phyloP scores from a whole-genome alignment of 2,797 vertebrate genomes.

The Sebastes steindachneri region DNA sequence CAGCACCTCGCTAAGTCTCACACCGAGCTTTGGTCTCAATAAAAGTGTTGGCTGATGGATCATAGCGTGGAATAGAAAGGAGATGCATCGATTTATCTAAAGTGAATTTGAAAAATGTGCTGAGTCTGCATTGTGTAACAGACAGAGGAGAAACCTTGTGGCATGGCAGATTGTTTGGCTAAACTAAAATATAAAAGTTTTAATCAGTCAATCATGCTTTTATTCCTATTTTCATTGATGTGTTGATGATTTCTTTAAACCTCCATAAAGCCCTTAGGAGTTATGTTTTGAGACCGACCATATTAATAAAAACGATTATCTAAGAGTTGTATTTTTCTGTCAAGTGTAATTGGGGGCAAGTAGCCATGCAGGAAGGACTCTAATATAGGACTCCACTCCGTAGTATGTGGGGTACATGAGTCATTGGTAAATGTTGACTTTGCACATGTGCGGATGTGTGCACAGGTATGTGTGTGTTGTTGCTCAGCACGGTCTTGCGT shows the following conservation, averaged over 20 bases:
- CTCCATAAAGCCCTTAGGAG: background rate
- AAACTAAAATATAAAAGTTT: background rate
- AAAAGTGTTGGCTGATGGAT: constrained; percentile 20
- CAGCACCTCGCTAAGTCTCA: background rate
- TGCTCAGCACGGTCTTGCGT: constrained; percentile 9
- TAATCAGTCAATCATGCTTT: background rate
- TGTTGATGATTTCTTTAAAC: background rate
- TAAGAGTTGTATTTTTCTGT: constrained; percentile 9
- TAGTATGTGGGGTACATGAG: constrained; percentile 19
- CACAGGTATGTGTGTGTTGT: constrained; percentile 10
- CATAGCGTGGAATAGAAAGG: background rate
- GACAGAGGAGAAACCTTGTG: background rate
- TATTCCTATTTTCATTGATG: background rate
- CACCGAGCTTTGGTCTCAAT: constrained; percentile 2
- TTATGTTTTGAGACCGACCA: background rate
- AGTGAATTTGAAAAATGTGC: constrained; percentile 19
- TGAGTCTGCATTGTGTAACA: background rate
- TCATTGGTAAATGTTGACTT: constrained; percentile 59
- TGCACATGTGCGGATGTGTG: constrained; percentile 19
- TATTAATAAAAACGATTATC: background rate
- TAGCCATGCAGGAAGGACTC: background rate
- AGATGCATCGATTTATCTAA: constrained; percentile 1
- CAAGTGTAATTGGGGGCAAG: constrained; percentile 2
- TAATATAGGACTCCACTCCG: background rate
- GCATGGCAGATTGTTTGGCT: background rate